Evolutionary conservation across 30 jellyfish, hydroid and myxozoan species (phyloP).

Genomic region (Pelagia noctiluca): DNA sequence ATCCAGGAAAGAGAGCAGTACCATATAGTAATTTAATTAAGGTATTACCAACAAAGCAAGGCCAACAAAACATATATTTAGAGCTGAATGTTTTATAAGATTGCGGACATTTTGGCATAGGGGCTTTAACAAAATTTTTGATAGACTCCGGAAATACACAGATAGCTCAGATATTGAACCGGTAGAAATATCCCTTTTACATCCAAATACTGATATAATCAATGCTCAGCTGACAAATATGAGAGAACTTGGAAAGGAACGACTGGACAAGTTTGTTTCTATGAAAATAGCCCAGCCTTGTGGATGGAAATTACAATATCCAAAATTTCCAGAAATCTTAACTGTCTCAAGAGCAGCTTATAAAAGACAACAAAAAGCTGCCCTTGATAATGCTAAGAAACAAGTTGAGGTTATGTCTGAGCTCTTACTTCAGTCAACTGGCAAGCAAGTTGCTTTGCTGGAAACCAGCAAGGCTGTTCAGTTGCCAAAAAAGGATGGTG

Average conservation of each 20-base stretch:
- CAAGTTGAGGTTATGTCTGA: conserved; percentile 59
- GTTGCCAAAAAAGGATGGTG: conserved; percentile 53
- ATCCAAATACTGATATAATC: background rate
- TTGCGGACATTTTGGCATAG: conserved; percentile 46
- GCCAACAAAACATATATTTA: background rate
- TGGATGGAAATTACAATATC: conserved; percentile 47
- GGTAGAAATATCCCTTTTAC: background rate
- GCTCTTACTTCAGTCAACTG: conserved; percentile 50
- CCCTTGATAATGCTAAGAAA: conserved; percentile 40
- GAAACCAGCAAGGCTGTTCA: conserved; percentile 36
- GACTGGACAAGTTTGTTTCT: conserved; percentile 45
- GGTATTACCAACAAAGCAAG: conserved; percentile 5
- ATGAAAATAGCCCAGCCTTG: conserved; percentile 24
- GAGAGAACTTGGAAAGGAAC: conserved; percentile 20
- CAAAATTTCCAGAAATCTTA: conserved; percentile 41
- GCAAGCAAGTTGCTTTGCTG: conserved; percentile 55
- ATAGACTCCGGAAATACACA: background rate
- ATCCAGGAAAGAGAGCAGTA: no score
- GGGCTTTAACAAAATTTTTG: conserved; percentile 4
- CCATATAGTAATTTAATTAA: conserved; percentile 11
- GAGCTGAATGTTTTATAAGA: conserved; percentile 14
- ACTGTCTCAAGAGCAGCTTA: conserved; percentile 36
- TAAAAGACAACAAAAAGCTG: conserved; percentile 40
- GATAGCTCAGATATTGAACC: background rate
- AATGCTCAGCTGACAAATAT: conserved; percentile 29